Percentiles rank a stretch among this genome's conserved stretches.
Conservation (phyloP, 2,888 invertebrate genomes). For the Cryptophagus acutangulus region DNA sequence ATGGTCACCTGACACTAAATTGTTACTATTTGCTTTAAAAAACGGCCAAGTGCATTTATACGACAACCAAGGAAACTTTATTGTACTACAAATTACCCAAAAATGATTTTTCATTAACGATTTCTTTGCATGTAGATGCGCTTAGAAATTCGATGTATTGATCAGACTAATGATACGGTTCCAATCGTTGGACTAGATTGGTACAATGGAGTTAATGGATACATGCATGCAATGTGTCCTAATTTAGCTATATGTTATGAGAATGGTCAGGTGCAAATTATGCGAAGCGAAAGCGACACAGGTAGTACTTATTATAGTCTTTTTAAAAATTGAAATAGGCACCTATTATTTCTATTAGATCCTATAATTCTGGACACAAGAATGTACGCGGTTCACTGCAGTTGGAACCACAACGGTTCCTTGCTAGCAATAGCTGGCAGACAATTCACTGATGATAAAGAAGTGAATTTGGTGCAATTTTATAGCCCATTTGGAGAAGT, state of each 20-base stretch:
- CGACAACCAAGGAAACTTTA: constrained; percentile 84
- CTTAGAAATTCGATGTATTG: constrained; percentile 60
- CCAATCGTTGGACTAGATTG: constrained; percentile 77
- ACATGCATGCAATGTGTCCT: constrained; percentile 63
- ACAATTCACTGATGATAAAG: constrained; percentile 55
- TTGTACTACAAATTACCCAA: constrained; percentile 46
- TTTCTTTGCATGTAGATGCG: constrained; percentile 60
- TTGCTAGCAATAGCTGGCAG: constrained; percentile 82
- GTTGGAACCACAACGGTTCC: constrained; percentile 92
- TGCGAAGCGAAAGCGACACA: constrained; percentile 86
- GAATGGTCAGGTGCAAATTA: constrained; percentile 81
- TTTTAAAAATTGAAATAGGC: constrained; percentile 8
- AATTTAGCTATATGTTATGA: constrained; percentile 83
- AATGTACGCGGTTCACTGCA: constrained; percentile 73
- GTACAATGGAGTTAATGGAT: constrained; percentile 76
- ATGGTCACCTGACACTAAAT: constrained; percentile 94
- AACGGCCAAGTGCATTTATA: constrained; percentile 93
- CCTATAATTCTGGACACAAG: constrained; percentile 79
- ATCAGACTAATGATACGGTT: constrained; percentile 37
- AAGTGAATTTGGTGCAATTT: constrained; percentile 82
- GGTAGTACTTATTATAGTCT: constrained; percentile 52
- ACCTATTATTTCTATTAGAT: constrained; percentile 51
- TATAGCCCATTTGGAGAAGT: constrained; percentile 85
- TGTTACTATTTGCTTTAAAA: constrained; percentile 82
- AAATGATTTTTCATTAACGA: constrained; percentile 9